Percentiles rank a stretch among this genome's conserved stretches.
Evolutionary conservation across 2,797 vertebrate species (phyloP).

Genomic region (Thaleichthys pacificus): DNA sequence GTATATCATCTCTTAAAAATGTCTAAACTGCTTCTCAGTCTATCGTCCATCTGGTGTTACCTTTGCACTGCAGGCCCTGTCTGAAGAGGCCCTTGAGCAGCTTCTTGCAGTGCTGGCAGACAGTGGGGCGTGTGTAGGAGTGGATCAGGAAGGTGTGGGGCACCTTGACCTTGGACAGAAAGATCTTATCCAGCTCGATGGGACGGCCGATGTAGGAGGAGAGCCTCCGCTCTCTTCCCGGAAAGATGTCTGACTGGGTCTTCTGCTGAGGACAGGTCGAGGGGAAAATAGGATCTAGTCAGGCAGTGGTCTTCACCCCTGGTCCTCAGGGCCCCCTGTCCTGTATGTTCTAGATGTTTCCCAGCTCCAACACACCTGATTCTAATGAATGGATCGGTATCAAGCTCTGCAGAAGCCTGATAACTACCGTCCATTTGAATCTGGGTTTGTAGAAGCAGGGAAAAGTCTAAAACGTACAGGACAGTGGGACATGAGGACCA

Average conservation of each 20-base stretch:
- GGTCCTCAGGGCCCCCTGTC: background rate
- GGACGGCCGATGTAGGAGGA: slow-evolving; percentile 92
- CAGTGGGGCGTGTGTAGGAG: slow-evolving; percentile 93
- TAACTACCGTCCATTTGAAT: no score
- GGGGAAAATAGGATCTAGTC: no score
- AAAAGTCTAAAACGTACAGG: background rate
- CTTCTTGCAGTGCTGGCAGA: slow-evolving; percentile 98
- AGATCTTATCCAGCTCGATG: slow-evolving; percentile 93
- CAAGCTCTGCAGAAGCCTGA: no score
- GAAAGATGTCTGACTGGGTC: slow-evolving; percentile 84
- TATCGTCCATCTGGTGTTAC: slow-evolving; percentile 57
- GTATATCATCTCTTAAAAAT: no score
- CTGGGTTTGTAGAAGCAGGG: background rate
- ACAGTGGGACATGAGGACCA: background rate
- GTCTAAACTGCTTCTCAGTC: no score
- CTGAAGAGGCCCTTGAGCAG: slow-evolving; percentile 95
- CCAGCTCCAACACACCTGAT: background rate
- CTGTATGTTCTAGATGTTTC: no score
- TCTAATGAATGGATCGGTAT: no score
- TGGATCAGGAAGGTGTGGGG: slow-evolving; percentile 96
- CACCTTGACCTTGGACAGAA: slow-evolving; percentile 95
- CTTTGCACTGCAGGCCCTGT: slow-evolving; percentile 95
- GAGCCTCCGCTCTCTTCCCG: slow-evolving; percentile 86
- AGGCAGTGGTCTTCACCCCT: background rate
- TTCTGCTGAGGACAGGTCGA: slow-evolving; percentile 76